A percentile compares a stretch with the other conserved stretches of the same genome.
phyloP scores from a whole-genome alignment of 2,888 invertebrate genomes.

The Scelioninae gen. 1 region DNA sequence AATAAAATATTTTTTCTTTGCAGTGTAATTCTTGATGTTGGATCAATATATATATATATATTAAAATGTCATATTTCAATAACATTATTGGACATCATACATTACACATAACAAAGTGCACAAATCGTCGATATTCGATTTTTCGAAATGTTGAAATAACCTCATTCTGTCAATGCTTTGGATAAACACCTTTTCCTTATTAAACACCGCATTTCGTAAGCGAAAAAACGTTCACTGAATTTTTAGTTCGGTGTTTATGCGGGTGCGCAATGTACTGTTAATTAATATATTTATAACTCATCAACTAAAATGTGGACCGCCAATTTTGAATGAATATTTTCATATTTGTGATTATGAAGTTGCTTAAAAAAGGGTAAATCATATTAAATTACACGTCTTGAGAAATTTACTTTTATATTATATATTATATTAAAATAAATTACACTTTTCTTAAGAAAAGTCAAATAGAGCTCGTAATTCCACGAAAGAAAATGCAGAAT shows the following conservation, averaged over 20 bases:
- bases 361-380: background rate
- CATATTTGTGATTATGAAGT: background rate
- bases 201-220: background rate
- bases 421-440: no score
- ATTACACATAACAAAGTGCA: background rate
- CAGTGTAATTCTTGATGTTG: no score
- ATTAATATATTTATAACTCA: no score
- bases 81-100: background rate
- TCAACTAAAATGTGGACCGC: no score
- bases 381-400: background rate
- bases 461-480: background rate
- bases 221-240: no score
- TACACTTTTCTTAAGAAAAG: no score
- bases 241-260: no score
- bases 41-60: no score
- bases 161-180: slow-evolving; percentile 21
- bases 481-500: slow-evolving; percentile 1
- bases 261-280: no score
- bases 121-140: slow-evolving; percentile 7
- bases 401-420: no score
- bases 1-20: no score
- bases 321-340: no score
- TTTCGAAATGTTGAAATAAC: slow-evolving; percentile 23
- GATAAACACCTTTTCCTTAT: slow-evolving; percentile 24
- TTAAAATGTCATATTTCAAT: background rate